Base-by-base conservation (phyloP, 2,113 vertebrate genomes). In the Urocitellus parryii region DNA sequence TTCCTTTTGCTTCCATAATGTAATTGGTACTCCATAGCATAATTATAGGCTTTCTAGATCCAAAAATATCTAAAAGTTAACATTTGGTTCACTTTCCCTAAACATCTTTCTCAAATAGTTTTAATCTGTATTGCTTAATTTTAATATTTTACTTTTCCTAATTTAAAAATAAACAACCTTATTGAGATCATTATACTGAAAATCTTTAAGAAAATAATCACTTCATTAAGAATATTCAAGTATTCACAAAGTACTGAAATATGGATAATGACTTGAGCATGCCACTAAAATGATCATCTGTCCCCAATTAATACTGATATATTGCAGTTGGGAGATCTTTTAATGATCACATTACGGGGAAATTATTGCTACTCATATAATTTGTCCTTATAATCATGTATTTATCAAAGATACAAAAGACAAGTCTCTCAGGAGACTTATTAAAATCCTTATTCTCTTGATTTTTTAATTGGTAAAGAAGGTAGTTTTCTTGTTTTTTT, bases 301-400 rank as follows among this genome's bases (percentile, higher is more conserved):
- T 99, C 98, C 98, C 99, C 99, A 99, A 99, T 99, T 99, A 99
- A 99, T 98, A 98, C 96, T 99, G 99, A 99, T 99, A 97, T 99
- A 99, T 99, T 98, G 98, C 98, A 98, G 96, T 98, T 98, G 92
- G 97, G 97, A 98, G 98, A 96, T 97, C 97, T 98, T 99, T 99
- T 99, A 99, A 99, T 99, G 99, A 98, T 99, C 98, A 95, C 97
- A 98, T 99, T 99, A 99, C 99, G 96, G 96, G 97, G 97, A 99
- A 99, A 99, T 99, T 99, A 99, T 99, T 98, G 98, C 98, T 97
- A 88, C 98, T 99, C 98, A 98, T 99, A 99, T 99, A 99, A 99
- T 99, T 99, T 99, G 98, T 99, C 98, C 99, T 99, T 98, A 99
- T 99, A 99, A 99, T 99, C 98, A 99, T 98, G 98, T 99, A 99